Percentiles rank a stretch among this genome's conserved stretches.
Conservation (phyloP, 2,113 vertebrate species). For the Barnardius zonarius region DNA sequence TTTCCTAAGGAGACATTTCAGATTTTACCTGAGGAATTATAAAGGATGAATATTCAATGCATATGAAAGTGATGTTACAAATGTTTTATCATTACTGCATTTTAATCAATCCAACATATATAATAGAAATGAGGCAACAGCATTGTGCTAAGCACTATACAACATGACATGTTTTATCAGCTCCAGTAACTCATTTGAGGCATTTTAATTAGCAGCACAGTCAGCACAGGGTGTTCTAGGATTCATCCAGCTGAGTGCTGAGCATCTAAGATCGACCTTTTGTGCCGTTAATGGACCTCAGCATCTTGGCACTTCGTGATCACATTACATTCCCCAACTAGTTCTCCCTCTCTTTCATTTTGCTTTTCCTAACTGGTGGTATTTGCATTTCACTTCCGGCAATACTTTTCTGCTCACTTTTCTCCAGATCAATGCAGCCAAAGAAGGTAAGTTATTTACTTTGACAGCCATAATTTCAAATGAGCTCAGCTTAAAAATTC, state of each 20-base stretch:
- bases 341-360: neutral
- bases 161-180: rapidly evolving
- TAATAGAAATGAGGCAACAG: neutral
- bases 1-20: neutral
- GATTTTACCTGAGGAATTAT: neutral
- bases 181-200: neutral
- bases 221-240: neutral
- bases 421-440: neutral
- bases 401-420: neutral
- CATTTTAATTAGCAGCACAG: neutral
- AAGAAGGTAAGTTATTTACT: neutral
- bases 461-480: neutral
- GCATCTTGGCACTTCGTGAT: rapidly evolving
- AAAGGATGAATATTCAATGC: neutral
- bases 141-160: neutral
- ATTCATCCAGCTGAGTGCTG: neutral
- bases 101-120: neutral
- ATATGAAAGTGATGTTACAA: neutral
- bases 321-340: rapidly evolving
- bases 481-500: neutral
- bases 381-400: neutral
- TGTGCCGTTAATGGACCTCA: neutral
- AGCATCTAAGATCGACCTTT: neutral
- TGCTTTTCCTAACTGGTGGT: neutral
- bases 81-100: neutral